Conservation (phyloP, 2,797 vertebrate species). For the Cuculus canorus region DNA sequence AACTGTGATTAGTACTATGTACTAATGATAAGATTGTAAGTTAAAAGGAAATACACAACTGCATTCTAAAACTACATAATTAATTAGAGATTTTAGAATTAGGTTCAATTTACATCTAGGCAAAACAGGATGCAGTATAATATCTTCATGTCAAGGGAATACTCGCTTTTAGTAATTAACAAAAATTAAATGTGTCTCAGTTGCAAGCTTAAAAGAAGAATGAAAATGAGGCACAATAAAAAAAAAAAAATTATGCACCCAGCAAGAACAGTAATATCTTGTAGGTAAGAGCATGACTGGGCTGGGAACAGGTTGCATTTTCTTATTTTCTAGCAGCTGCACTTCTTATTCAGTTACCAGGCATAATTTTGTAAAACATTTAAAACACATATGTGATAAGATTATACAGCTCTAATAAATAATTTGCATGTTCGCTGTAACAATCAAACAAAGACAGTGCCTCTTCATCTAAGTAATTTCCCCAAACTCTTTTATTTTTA, state of each 20-base stretch:
- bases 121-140: background rate
- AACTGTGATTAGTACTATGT: slow-evolving; percentile 6
- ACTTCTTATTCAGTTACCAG: slow-evolving; percentile 1
- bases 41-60: background rate
- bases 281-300: background rate
- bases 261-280: slow-evolving; percentile 3
- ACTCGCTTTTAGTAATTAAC: background rate
- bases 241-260: slow-evolving; percentile 3
- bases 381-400: background rate
- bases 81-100: slow-evolving; percentile 29
- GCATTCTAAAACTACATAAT: background rate
- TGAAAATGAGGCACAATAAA: background rate
- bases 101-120: background rate
- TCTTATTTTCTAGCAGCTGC: background rate
- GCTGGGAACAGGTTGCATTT: background rate
- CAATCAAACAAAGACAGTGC: background rate
- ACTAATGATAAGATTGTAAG: background rate
- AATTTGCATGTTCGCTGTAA: background rate
- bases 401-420: background rate
- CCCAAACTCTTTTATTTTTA: background rate
- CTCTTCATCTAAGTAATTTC: background rate
- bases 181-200: background rate
- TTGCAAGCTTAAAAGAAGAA: background rate
- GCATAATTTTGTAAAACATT: background rate
- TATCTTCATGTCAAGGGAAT: background rate